These are phyloP conservation scores for Agraylea sexmaculata DNA, from an alignment of 1,140 invertebrate genomes.

Conservation along the genomic window DNA sequence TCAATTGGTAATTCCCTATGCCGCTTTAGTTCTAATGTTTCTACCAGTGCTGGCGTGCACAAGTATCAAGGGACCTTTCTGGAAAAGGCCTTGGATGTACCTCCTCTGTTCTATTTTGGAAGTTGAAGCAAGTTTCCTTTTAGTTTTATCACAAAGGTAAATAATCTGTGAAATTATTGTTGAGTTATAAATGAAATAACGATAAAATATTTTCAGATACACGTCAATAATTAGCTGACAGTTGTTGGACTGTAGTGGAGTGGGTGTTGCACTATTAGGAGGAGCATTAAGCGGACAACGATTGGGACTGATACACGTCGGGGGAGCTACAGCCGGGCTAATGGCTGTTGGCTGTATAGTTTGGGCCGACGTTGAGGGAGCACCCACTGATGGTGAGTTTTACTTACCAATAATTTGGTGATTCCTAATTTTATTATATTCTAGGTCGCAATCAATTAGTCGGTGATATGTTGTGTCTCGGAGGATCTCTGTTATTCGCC, in stretches of 20 bases:
- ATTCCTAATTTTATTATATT: conserved; percentile 23
- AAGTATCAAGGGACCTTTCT: conserved; percentile 26
- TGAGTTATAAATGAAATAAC: conserved; percentile 6
- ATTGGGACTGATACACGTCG: conserved; percentile 56
- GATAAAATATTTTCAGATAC: conserved; percentile 21
- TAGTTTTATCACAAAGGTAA: conserved; percentile 36
- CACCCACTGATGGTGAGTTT: conserved; percentile 46
- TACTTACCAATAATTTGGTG: background rate
- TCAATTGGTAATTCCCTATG: conserved; percentile 71
- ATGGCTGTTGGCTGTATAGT: conserved; percentile 75
- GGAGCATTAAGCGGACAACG: conserved; percentile 56
- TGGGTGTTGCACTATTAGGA: conserved; percentile 68
- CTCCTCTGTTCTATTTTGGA: conserved; percentile 37
- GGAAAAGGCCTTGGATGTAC: conserved; percentile 21
- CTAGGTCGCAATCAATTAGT: conserved; percentile 65
- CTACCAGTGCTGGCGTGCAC: conserved; percentile 63
- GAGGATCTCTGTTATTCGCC: conserved; percentile 71
- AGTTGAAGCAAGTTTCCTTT: conserved; percentile 43
- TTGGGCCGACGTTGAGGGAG: conserved; percentile 68
- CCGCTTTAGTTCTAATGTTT: conserved; percentile 62
- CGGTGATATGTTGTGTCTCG: conserved; percentile 73
- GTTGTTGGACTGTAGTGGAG: conserved; percentile 77
- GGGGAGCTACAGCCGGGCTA: conserved; percentile 68
- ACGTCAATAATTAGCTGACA: conserved; percentile 48
- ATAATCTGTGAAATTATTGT: conserved; percentile 1